A percentile compares a stretch with the other conserved stretches of the same genome.
phyloP scores from a whole-genome alignment of 2,797 vertebrate genomes.

The Gymnoscopelus braueri region DNA sequence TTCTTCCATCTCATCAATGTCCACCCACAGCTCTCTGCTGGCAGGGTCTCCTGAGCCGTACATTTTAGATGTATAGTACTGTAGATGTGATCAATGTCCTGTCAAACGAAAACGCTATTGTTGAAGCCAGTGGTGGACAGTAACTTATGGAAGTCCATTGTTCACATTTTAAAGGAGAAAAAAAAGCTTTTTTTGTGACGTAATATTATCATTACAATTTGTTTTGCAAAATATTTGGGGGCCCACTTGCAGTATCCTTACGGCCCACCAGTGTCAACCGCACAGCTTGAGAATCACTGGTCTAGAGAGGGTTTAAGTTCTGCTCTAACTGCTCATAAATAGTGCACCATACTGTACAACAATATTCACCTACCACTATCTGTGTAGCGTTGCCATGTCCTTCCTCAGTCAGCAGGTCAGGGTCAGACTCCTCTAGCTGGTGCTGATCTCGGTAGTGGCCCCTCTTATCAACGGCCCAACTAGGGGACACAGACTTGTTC shows the following conservation, averaged over 20 bases:
- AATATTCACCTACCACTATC: slow-evolving; percentile 59
- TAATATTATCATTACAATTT: too few species aligned
- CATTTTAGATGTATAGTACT: slow-evolving; percentile 91
- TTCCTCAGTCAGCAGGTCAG: slow-evolving; percentile 70
- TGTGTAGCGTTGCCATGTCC: slow-evolving; percentile 66
- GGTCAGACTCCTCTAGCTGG: slow-evolving; percentile 51
- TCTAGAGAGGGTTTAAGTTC: too few species aligned
- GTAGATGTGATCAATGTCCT: slow-evolving; percentile 94
- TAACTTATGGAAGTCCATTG: too few species aligned
- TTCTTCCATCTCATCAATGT: slow-evolving; percentile 86
- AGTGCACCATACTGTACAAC: background rate
- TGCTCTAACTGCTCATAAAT: too few species aligned
- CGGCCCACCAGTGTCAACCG: too few species aligned
- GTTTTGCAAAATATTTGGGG: too few species aligned
- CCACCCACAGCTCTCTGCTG: slow-evolving; percentile 89
- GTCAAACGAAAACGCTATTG: slow-evolving; percentile 15
- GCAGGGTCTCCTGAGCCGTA: slow-evolving; percentile 83
- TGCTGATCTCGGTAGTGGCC: slow-evolving; percentile 67
- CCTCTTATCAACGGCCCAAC: slow-evolving; percentile 47
- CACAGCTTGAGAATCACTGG: too few species aligned
- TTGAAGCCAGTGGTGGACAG: background rate
- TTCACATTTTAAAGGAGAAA: too few species aligned
- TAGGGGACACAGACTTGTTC: slow-evolving; percentile 22
- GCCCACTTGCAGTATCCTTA: too few species aligned
- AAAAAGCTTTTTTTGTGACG: too few species aligned